Evolutionary conservation across 2,113 vertebrate genomes (phyloP).

Genomic region (Pithys albifrons): DNA sequence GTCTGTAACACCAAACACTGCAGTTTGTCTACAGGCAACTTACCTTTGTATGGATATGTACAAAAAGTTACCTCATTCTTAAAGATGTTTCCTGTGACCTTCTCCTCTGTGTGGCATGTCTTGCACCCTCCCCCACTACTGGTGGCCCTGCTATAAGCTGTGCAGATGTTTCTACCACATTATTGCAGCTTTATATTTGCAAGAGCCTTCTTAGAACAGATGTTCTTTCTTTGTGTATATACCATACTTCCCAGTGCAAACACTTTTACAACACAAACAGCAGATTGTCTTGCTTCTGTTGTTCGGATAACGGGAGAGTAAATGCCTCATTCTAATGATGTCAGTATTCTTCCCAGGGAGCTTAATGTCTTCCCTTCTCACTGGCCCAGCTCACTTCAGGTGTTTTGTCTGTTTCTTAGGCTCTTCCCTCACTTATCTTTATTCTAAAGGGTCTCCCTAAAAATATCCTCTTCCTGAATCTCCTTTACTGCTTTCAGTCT

Average conservation of each 20-base stretch:
- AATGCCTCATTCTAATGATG: conserved; percentile 49
- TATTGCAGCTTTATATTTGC: conserved; percentile 64
- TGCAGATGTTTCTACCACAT: conserved; percentile 63
- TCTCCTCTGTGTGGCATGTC: background rate
- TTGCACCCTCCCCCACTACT: conserved; percentile 4
- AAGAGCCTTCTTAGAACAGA: conserved; percentile 41
- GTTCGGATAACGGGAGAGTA: conserved; percentile 2
- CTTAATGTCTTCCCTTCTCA: conserved; percentile 10
- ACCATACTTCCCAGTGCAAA: conserved; percentile 53
- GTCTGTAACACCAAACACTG: background rate
- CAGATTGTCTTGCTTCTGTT: conserved; percentile 68
- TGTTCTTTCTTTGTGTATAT: conserved; percentile 57
- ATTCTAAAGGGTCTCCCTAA: background rate
- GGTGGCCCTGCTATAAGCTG: conserved; percentile 46
- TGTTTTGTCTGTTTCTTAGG: conserved; percentile 9
- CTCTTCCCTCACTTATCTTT: background rate
- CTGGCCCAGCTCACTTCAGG: background rate
- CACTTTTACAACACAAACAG: conserved; percentile 68
- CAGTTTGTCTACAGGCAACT: background rate
- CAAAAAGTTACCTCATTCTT: background rate
- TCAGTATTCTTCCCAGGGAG: background rate
- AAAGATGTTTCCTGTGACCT: background rate
- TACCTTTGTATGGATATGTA: background rate
- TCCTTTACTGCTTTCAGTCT: background rate
- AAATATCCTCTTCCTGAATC: conserved; percentile 9